A percentile compares a stretch with the other conserved stretches of the same genome.
These are phyloP conservation scores for Pseudococcus viburni DNA, from an alignment of 2,888 invertebrate species.

Conservation along the genomic window DNA sequence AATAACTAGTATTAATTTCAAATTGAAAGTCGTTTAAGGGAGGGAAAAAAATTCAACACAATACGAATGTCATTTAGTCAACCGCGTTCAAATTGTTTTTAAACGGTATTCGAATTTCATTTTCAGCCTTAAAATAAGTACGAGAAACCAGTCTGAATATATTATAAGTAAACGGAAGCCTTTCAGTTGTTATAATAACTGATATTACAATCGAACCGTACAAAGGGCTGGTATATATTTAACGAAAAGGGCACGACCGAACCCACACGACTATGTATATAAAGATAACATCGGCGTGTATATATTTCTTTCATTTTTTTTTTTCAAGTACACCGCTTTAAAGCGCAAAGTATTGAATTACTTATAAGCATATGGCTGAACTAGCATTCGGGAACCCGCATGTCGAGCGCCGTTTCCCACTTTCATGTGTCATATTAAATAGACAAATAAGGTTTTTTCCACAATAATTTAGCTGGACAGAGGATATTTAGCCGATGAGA, in stretches of 20 bases:
- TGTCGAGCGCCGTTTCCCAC: neutral
- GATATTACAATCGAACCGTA: slow-evolving; percentile 57
- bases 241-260: slow-evolving; percentile 12
- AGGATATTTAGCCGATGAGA: slow-evolving; percentile 5
- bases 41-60: neutral
- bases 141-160: neutral
- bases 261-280: slow-evolving; percentile 45
- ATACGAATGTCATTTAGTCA: neutral
- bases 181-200: slow-evolving; percentile 61
- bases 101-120: slow-evolving; percentile 1
- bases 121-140: neutral
- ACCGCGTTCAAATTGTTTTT: neutral
- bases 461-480: slow-evolving; percentile 10
- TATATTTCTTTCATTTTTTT: neutral
- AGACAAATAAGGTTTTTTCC: slow-evolving; percentile 16
- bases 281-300: slow-evolving; percentile 55
- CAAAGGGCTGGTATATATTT: slow-evolving; percentile 53
- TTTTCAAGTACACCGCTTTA: slow-evolving; percentile 51
- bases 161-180: slow-evolving; percentile 60
- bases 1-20: slow-evolving; percentile 9
- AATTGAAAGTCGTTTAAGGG: slow-evolving; percentile 25
- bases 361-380: slow-evolving; percentile 50
- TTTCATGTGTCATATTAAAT: neutral
- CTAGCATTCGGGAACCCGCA: slow-evolving; percentile 16
- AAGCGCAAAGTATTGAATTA: slow-evolving; percentile 63